Evolutionary conservation across 1,140 invertebrate genomes (phyloP).

Genomic region (Forficula auricularia): DNA sequence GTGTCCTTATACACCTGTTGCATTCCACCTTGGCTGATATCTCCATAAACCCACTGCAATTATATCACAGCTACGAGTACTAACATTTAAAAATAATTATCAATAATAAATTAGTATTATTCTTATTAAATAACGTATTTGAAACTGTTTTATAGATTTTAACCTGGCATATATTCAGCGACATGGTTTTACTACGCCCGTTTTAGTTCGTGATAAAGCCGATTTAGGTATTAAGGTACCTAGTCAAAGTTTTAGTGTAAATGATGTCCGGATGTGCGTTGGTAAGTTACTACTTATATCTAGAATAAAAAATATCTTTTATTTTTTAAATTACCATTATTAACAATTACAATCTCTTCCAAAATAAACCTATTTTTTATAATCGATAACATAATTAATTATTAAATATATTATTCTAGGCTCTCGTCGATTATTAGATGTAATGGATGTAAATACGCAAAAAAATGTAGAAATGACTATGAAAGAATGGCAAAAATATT

Average conservation of each 20-base stretch:
- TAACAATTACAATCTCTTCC: not conserved
- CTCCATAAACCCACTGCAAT: not conserved
- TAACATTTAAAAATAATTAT: no score
- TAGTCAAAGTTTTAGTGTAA: slow-evolving; percentile 77
- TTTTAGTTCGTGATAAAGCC: slow-evolving; percentile 77
- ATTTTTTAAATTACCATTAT: not conserved
- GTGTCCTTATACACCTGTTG: no score
- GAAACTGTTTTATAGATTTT: slow-evolving; percentile 33
- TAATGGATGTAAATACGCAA: slow-evolving; percentile 74
- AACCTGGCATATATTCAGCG: slow-evolving; percentile 57
- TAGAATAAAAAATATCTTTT: no score
- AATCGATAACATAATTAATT: no score
- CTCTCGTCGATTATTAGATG: slow-evolving; percentile 36
- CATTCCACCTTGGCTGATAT: no score
- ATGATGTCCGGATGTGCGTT: slow-evolving; percentile 87
- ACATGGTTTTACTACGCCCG: slow-evolving; percentile 75
- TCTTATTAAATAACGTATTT: not conserved
- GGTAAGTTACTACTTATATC: slow-evolving; percentile 35
- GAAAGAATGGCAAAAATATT: slow-evolving; percentile 70
- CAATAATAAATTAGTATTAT: no score
- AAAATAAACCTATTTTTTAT: not conserved
- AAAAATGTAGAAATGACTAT: slow-evolving; percentile 64
- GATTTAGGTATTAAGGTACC: slow-evolving; percentile 80
- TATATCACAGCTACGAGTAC: no score
- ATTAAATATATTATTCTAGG: no score